Conservation (phyloP, 2,888 invertebrate species). For the Choreutis nemorana region DNA sequence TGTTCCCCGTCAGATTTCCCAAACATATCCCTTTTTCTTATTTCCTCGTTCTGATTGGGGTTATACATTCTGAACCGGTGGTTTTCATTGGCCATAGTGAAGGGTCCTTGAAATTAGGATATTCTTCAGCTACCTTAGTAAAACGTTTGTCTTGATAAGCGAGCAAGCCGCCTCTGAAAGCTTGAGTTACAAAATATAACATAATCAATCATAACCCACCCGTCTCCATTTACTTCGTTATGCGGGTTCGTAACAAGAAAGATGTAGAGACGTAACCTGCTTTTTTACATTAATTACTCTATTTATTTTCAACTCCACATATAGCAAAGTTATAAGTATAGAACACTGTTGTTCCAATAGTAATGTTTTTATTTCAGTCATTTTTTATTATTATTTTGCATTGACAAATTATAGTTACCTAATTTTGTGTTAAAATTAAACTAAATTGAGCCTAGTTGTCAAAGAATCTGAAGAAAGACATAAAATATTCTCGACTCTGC, state of each 20-base stretch:
- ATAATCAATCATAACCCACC: conserved; percentile 56
- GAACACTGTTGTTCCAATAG: too few relatives aligned
- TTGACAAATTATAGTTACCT: too few relatives aligned
- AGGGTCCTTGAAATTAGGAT: conserved; percentile 5
- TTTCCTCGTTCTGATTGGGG: conserved; percentile 26
- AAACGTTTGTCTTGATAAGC: not conserved
- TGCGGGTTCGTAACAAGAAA: conserved; percentile 36
- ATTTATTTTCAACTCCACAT: too few relatives aligned
- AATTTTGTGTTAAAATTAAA: too few relatives aligned
- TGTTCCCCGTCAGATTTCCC: conserved; percentile 18
- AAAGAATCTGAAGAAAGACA: too few relatives aligned
- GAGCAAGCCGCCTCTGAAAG: conserved; percentile 19
- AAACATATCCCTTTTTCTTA: conserved; percentile 24
- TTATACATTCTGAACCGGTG: conserved; percentile 29
- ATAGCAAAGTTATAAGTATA: too few relatives aligned
- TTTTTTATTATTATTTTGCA: too few relatives aligned
- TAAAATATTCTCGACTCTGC: too few relatives aligned
- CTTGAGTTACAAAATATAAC: conserved; percentile 39
- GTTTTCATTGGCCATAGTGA: conserved; percentile 22
- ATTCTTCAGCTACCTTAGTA: not conserved
- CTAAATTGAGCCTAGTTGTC: too few relatives aligned
- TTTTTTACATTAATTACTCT: too few relatives aligned
- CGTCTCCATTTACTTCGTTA: conserved; percentile 44
- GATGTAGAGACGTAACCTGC: conserved; percentile 27
- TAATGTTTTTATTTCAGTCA: too few relatives aligned